Evolutionary conservation across 2,888 invertebrate species (phyloP).

Genomic region (Leucophora obtusa): DNA sequence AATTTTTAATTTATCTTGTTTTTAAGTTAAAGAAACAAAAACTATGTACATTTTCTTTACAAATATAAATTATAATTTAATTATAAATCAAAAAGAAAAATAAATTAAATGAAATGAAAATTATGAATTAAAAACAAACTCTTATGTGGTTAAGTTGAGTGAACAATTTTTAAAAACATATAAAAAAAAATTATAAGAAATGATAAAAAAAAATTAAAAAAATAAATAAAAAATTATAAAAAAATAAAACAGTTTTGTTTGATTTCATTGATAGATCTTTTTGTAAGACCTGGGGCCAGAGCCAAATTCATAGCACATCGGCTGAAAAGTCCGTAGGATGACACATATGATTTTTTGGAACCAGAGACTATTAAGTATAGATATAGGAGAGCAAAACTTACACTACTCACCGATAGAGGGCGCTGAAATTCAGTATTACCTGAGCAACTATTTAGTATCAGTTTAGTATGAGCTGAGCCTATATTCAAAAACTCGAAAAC

Average conservation of each 20-base stretch:
- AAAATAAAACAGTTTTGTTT: conserved; percentile 13
- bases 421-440: no score
- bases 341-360: no score
- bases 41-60: conserved; percentile 61
- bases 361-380: no score
- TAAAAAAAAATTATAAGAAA: conserved; percentile 63
- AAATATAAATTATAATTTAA: conserved; percentile 55
- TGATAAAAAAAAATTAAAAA: conserved; percentile 52
- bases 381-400: no score
- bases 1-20: conserved; percentile 38
- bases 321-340: no score
- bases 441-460: no score
- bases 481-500: no score
- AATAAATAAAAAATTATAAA: conserved; percentile 61
- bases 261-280: not conserved
- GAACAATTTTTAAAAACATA: conserved; percentile 64
- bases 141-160: conserved; percentile 64
- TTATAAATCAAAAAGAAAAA: conserved; percentile 56
- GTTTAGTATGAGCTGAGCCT: no score
- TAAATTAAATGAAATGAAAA: conserved; percentile 23
- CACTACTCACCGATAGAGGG: no score
- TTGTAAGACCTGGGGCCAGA: no score
- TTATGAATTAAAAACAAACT: conserved; percentile 55
- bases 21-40: conserved; percentile 46
- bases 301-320: no score